phyloP scores from a whole-genome alignment of 2,888 invertebrate species.

The Drosophila anomelani region DNA sequence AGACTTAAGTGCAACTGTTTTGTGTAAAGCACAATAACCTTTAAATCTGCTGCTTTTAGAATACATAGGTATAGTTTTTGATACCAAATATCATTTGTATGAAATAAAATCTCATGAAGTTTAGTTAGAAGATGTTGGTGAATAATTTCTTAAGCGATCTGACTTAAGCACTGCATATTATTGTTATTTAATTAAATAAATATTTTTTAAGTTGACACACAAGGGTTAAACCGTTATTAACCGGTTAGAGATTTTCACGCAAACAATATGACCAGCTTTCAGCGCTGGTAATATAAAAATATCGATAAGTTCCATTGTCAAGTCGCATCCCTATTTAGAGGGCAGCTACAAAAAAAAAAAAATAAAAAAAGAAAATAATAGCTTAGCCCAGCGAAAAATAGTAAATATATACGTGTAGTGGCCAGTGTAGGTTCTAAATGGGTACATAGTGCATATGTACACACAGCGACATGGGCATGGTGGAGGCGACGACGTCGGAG shows the following conservation, averaged over 20 bases:
- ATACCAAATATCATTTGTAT: conserved; percentile 47
- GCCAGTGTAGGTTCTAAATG: conserved; percentile 35
- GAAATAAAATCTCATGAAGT: conserved; percentile 39
- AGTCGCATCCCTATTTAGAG: conserved; percentile 2
- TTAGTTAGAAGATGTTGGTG: not conserved
- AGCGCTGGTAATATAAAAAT: not conserved
- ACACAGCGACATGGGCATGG: conserved; percentile 63
- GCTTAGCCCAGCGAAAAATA: conserved; percentile 24
- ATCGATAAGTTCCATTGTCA: not conserved
- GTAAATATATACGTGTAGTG: conserved; percentile 11
- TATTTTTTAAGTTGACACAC: not conserved
- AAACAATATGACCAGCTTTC: not conserved
- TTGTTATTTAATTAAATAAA: no score
- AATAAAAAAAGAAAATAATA: conserved; percentile 61
- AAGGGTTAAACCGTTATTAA: not conserved
- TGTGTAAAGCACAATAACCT: conserved; percentile 36
- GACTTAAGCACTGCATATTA: no score
- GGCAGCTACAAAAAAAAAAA: conserved; percentile 8
- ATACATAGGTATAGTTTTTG: conserved; percentile 35
- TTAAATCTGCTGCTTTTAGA: conserved; percentile 18
- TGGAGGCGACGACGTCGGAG: conserved; percentile 59
- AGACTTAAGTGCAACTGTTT: conserved; percentile 42
- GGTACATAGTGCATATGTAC: conserved; percentile 52
- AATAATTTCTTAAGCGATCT: not conserved
- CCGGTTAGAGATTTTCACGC: not conserved